A percentile compares a stretch with the other conserved stretches of the same genome.
Evolutionary conservation across 2,888 invertebrate species (phyloP).

Genomic region (Hofmannophila pseudospretella): DNA sequence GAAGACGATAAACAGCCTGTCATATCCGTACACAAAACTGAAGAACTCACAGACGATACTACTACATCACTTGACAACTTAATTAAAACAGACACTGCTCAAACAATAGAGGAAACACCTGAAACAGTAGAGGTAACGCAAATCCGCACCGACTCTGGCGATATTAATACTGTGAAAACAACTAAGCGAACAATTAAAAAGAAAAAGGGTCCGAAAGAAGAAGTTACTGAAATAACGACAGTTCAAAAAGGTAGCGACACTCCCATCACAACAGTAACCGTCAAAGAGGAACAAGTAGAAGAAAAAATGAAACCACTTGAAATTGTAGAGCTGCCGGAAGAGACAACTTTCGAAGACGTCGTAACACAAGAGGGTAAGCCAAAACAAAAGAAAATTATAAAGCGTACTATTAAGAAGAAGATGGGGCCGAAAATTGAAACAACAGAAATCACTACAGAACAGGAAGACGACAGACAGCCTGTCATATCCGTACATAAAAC

Average conservation of each 20-base stretch:
- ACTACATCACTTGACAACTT: constrained; percentile 17
- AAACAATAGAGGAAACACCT: constrained; percentile 27
- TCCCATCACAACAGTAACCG: constrained; percentile 22
- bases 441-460: constrained; percentile 46
- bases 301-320: constrained; percentile 31
- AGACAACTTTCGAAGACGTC: constrained; percentile 14
- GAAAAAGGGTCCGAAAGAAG: constrained; percentile 31
- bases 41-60: constrained; percentile 11
- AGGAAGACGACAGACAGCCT: constrained; percentile 62
- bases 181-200: constrained; percentile 25
- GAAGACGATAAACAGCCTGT: constrained; percentile 28
- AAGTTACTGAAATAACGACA: constrained; percentile 17
- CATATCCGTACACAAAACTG: constrained; percentile 28
- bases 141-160: constrained; percentile 42
- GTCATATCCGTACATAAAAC: constrained; percentile 46
- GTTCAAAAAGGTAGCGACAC: constrained; percentile 17
- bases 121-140: constrained; percentile 42
- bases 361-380: constrained; percentile 16
- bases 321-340: constrained; percentile 22
- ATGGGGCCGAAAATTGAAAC: constrained; percentile 31
- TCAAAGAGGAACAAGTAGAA: constrained; percentile 7
- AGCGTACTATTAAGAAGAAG: constrained; percentile 46
- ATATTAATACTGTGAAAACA: constrained; percentile 13
- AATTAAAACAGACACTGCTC: constrained; percentile 19
- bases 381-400: constrained; percentile 17